Evolutionary conservation across 2,888 invertebrate species (phyloP), one percentile per base, ranked within the genome.

Genomic region (Polyploca ridens): DNA sequence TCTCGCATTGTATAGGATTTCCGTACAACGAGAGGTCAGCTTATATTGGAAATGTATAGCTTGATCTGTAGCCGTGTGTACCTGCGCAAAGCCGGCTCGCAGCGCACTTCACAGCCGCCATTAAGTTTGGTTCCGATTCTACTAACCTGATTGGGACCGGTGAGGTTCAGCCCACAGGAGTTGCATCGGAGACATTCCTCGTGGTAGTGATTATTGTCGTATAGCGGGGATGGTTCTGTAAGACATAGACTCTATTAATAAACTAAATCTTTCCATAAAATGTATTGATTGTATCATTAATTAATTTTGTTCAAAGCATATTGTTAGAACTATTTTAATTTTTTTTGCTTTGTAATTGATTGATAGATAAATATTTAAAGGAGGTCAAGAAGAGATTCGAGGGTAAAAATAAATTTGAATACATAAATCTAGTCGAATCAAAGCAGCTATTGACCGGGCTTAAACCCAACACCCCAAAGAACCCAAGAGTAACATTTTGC

Each of bases 121-220:
- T n/a, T n/a, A n/a, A n/a, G n/a, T n/a, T n/a, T n/a, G n/a, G n/a
- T n/a, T n/a, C n/a, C n/a, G n/a, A n/a, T n/a, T n/a, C n/a, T n/a
- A n/a, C 85, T 85, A 59, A 94, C 94, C 95, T 97, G 97, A 91
- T 98, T 98, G 82, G 97, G 97, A 78, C 98, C 98, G 78, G 98
- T 98, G 86, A 98, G 96, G 95, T 98, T 98, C 92, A 98, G 95
- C 86, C 98, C 98, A 91, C 98, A 98, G 86, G 98, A 98, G 95
- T 98, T 98, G 97, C 98, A 98, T 85, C 98, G 97, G 86, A 98
- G 96, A 95, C 98, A 98, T 96, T 98, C 98, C 95, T 98, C 98
- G 96, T 98, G 98, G 94, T 98, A 98, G 90, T 98, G 98, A 91
- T 98, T 98, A 96, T 98, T 98, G 95, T 98, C 98, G 94, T 98